phyloP scores from a whole-genome alignment of 2,888 invertebrate species.

The Lycia hirtaria region DNA sequence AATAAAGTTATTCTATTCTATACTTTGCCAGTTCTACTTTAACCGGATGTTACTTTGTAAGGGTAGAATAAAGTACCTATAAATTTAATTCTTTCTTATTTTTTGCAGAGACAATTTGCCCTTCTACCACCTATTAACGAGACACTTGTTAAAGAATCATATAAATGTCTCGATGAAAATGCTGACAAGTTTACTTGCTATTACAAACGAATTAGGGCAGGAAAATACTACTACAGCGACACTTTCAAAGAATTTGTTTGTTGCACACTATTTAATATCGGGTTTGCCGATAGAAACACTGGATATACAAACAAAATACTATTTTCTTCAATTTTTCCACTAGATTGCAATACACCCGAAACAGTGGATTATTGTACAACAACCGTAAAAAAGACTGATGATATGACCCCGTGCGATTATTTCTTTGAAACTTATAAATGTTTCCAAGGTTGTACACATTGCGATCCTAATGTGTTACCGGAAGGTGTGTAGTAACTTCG shows the following conservation, averaged over 20 bases:
- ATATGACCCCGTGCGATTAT: not conserved
- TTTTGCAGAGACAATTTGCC: not conserved
- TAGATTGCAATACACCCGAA: not conserved
- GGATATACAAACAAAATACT: not conserved
- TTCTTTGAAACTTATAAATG: not conserved
- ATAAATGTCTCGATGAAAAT: not conserved
- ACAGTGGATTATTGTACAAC: not conserved
- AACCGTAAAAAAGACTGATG: too few relatives aligned
- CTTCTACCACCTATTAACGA: not conserved
- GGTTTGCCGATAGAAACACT: not conserved
- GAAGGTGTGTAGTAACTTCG: not conserved
- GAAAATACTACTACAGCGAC: not conserved
- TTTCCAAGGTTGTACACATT: not conserved
- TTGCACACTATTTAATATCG: not conserved
- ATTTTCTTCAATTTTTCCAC: not conserved
- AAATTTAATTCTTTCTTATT: too few relatives aligned
- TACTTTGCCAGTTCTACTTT: too few relatives aligned
- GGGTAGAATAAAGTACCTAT: too few relatives aligned
- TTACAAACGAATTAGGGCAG: not conserved
- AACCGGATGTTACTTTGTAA: too few relatives aligned
- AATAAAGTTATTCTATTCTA: too few relatives aligned
- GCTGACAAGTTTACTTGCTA: not conserved
- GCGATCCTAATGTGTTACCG: not conserved
- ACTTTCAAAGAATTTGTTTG: not conserved
- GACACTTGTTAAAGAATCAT: not conserved